A percentile compares a stretch with the other conserved stretches of the same genome.
Conservation (phyloP, 2,113 vertebrate species). For the Haplochromis burtoni region DNA sequence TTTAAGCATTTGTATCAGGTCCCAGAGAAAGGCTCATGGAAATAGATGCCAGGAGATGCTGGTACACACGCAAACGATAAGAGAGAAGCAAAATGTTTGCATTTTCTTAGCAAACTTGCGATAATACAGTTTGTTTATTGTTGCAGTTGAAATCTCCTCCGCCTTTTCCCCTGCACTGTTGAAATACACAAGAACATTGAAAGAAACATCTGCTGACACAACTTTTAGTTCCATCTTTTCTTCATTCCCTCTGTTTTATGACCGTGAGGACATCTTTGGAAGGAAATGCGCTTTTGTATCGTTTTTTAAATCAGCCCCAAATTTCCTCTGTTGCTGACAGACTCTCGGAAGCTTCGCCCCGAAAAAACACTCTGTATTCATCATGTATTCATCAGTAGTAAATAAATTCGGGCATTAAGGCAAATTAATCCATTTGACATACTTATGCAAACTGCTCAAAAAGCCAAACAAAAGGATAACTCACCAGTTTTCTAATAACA, state of each 20-base stretch:
- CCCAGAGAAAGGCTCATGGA: neutral
- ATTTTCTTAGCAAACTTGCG: neutral
- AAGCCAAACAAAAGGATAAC: neutral
- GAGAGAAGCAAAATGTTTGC: neutral
- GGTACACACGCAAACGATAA: neutral
- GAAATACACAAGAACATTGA: neutral
- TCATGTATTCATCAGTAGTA: neutral
- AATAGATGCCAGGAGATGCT: neutral
- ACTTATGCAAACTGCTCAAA: neutral
- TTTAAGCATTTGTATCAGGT: constrained; percentile 17
- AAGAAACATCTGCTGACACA: neutral
- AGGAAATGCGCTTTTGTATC: neutral
- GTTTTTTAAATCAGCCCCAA: neutral
- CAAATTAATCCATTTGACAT: neutral
- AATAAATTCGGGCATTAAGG: neutral
- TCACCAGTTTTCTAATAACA: neutral
- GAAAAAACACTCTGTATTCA: neutral
- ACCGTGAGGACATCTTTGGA: neutral
- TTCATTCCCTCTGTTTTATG: neutral
- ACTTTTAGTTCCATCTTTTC: neutral
- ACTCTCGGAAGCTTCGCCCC: neutral
- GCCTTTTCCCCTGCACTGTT: neutral
- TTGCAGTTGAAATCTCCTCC: neutral
- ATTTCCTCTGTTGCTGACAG: neutral
- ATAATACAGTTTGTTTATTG: neutral